phyloP scores from a whole-genome alignment of 2,888 invertebrate species.

The Subacronicta megacephala region DNA sequence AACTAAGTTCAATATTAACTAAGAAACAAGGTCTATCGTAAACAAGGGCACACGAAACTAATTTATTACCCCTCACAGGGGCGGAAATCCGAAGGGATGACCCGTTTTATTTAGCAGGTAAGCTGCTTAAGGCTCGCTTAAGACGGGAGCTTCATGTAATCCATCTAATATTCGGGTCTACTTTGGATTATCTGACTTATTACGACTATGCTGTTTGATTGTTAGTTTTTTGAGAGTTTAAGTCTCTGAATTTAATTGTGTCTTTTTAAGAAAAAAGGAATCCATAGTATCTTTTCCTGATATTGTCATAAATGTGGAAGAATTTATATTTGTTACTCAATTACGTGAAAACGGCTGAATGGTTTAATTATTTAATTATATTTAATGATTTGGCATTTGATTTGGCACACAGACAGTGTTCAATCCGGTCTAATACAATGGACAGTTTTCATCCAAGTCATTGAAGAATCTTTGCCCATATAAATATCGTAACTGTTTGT shows the following conservation, averaged over 20 bases:
- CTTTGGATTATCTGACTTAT: constrained; percentile 18
- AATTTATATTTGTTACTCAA: no score
- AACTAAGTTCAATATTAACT: constrained; percentile 19
- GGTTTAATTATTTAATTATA: no score
- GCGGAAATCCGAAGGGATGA: constrained; percentile 21
- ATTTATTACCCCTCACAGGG: constrained; percentile 39
- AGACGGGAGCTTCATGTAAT: constrained; percentile 35
- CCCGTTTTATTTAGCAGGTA: constrained; percentile 46
- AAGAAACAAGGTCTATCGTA: constrained; percentile 13
- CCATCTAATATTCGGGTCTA: constrained; percentile 25
- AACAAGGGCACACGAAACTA: constrained; percentile 36
- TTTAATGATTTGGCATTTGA: no score
- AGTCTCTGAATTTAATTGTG: neutral
- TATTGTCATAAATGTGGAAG: no score
- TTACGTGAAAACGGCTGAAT: no score
- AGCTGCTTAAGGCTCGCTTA: constrained; percentile 28
- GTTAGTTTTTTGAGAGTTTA: neutral
- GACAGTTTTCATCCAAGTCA: no score
- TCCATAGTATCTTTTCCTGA: no score
- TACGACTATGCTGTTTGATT: constrained; percentile 8
- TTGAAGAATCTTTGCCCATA: no score
- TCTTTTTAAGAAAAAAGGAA: no score
- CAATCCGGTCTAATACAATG: no score
- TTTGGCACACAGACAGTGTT: no score
- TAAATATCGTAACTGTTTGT: no score